Base-by-base conservation (phyloP, 2,113 vertebrate genomes). In the Danionella cerebrum region DNA sequence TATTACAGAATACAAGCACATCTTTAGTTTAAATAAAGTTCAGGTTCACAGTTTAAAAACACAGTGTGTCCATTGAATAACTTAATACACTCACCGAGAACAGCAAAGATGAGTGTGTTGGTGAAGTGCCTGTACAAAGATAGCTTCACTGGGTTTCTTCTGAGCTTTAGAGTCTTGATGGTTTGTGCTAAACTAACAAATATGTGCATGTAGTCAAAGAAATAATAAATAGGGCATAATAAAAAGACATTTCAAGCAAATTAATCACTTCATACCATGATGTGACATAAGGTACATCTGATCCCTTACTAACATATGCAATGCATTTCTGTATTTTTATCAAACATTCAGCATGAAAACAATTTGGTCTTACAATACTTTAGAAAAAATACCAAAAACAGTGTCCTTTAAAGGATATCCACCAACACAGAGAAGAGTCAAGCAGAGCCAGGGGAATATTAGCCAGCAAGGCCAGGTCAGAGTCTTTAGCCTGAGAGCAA, bases 401-500 rank as follows among this genome's bases (percentile, higher is more conserved):
- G 27, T 55, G 76, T 65, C 73, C 16, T 18, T 6, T 75, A 88
- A 91, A 92, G 92, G 91, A 93, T 93, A 93, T 93, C 91, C 91
- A 93, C 92, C 92, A 93, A 87, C 91, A 93, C n/a, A 93, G 83
- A 87, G 88, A 91, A 73, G 90, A 92, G 79, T 93, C 91, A 84
- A 94, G 90, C 72, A 93, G 88, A 84, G 91, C 90, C 84, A 92
- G 82, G 21, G 91, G 90, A 78, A 94, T 92, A 80, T 86, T 91
- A 83, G 90, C 90, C 80, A 93, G 83, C 76, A 92, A 88, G 74
- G 87, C 88, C 83, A 92, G 82, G 68, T 91, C 91, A 88, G 90
- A 92, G 72, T 92, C 89, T 84, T 89, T 89, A 0, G 88, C 89
- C 91, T 92, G 77, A 65, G 78, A 80, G 68, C n/a, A n/a, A n/a